Evolutionary conservation across 2,888 invertebrate species (phyloP).

Genomic region (Glyphotaelius pellucidus): DNA sequence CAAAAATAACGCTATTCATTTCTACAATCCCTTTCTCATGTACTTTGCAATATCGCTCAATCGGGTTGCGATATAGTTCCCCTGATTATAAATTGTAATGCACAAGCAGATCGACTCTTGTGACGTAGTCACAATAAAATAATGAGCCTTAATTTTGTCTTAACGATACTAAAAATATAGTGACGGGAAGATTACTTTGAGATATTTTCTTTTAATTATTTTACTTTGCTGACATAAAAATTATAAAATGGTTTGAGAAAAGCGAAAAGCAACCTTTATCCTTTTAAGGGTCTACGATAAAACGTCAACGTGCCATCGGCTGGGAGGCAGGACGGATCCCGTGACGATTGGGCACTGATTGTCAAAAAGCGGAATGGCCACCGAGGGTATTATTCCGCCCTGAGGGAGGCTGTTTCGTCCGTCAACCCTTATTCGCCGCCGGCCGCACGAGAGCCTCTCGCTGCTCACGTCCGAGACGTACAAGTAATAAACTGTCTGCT

Average conservation of each 20-base stretch:
- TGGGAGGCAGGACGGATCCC: neutral
- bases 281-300: neutral
- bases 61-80: no score
- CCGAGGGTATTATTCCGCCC: neutral
- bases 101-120: no score
- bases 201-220: neutral
- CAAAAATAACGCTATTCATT: no score
- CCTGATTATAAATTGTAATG: no score
- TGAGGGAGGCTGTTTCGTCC: neutral
- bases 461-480: conserved; percentile 59
- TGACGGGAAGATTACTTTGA: neutral
- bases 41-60: no score
- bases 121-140: neutral
- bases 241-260: neutral
- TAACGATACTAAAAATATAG: neutral
- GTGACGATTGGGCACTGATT: neutral
- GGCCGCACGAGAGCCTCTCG: neutral
- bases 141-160: neutral
- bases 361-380: neutral
- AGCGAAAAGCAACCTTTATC: neutral
- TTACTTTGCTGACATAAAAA: neutral
- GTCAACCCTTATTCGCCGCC: conserved; percentile 1
- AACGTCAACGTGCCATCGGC: neutral
- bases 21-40: no score
- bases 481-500: conserved; percentile 61